Base-by-base conservation (phyloP, 2,797 vertebrate species). In the Cyclura pinguis region DNA sequence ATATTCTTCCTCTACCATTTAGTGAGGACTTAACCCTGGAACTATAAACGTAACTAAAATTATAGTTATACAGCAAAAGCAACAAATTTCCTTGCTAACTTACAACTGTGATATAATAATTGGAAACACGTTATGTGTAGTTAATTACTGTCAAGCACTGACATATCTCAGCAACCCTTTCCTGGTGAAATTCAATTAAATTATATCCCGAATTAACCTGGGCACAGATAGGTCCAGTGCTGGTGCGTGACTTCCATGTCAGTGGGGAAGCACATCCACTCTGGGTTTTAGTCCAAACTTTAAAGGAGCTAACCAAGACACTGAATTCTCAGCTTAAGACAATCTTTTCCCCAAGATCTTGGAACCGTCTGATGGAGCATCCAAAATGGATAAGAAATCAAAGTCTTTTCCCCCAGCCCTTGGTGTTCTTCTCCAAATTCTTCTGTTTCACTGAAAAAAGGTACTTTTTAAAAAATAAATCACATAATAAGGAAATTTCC, bases 401-500 rank as follows among this genome's bases (percentile, higher is more conserved):
- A 27, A 22, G 2, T 29, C 55, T 47, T 27, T 64, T 78, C 38
- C n/a, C 57, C 57, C 5, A 29, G 35, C 27, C 18, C 6, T 62
- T 24, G 9, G 55, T 12, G 35, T 13, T 62, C 35, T 7, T 62
- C 55, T 38, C 42, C 18, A 62, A 38, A 62, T 38, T 32, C 20
- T 5, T 83, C 20, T 38, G 4, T 81, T n/a, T n/a, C 10, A 47
- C 14, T 32, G 47, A 35, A 24, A 83, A 64, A 22, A 42, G 18
- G 18, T 50, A 50, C 42, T 24, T 69, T 69, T 69, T 32, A 86
- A 8, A 20, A 47, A 47, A 47, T 47, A 47, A 69, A 77, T 84
- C 55, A 80, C 0, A 0, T 4, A 38, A 84, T 35, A 5, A 74
- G 3, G 1, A 0, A 0, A 29, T 22, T 7, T 57, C 38, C 72